Conservation (phyloP, 2,797 vertebrate genomes). For the Periparus ater region DNA sequence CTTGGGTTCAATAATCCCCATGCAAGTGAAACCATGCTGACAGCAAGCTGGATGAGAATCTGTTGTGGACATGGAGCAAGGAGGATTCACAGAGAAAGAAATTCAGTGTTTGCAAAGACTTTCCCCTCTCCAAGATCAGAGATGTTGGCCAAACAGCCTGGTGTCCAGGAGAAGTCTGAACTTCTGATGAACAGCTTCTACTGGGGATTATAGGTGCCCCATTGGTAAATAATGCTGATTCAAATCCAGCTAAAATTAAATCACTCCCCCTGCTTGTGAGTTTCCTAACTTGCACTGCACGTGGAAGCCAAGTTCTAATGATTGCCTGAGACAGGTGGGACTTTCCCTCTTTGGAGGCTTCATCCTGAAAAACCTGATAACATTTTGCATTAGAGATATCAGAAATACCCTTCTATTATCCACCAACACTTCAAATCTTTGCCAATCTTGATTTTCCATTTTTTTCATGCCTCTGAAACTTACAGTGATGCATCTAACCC, state of each 20-base stretch:
- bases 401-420: not conserved
- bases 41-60: not conserved
- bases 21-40: rapidly evolving
- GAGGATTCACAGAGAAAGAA: not conserved
- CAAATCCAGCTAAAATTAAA: not conserved
- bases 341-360: not conserved
- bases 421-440: not conserved
- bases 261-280: not conserved
- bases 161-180: rapidly evolving
- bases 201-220: not conserved
- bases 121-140: not conserved
- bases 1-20: rapidly evolving
- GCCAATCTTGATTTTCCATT: not conserved
- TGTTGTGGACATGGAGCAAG: not conserved
- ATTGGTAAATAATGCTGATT: not conserved
- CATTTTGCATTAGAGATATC: not conserved
- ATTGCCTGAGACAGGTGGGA: not conserved
- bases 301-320: not conserved
- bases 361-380: not conserved
- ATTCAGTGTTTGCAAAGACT: not conserved
- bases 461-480: not conserved
- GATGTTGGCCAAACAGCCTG: not conserved
- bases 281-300: not conserved
- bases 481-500: not conserved
- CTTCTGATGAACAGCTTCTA: not conserved